phyloP scores from a whole-genome alignment of 2,888 invertebrate species.

The Petrolisthes cinctipes region DNA sequence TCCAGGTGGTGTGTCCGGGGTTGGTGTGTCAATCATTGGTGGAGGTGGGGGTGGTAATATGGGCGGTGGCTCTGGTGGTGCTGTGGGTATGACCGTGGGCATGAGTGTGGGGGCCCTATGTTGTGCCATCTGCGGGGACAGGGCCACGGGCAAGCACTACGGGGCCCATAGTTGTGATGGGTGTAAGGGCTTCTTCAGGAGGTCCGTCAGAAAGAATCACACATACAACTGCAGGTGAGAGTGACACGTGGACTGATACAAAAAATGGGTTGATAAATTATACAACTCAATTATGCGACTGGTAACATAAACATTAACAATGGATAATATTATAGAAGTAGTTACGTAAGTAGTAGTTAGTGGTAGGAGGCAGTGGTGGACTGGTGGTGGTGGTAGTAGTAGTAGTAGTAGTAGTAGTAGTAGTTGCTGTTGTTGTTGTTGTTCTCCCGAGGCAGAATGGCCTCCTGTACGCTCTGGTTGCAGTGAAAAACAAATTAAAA shows the following conservation, averaged over 20 bases:
- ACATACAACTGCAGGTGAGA: conserved; percentile 88
- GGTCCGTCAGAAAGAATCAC: conserved; percentile 93
- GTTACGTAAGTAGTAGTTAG: no score
- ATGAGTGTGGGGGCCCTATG: background rate
- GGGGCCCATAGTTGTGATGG: conserved; percentile 97
- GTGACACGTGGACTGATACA: background rate
- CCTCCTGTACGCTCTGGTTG: no score
- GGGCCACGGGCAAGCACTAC: conserved; percentile 96
- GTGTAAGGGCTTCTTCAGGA: conserved; percentile 94
- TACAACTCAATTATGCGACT: background rate
- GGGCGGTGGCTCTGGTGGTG: background rate
- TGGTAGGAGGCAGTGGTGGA: background rate
- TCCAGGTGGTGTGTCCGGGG: conserved; percentile 10
- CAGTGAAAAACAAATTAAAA: no score
- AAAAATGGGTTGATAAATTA: background rate
- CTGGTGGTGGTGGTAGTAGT: background rate
- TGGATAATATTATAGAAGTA: background rate
- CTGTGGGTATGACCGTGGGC: background rate
- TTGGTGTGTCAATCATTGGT: conserved; percentile 39
- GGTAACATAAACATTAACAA: background rate
- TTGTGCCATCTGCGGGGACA: conserved; percentile 95
- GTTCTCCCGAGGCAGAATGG: background rate
- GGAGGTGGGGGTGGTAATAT: background rate
- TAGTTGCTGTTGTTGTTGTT: no score
- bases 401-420: conserved; percentile 4